Evolutionary conservation across 2,113 vertebrate genomes (phyloP), one percentile per base, ranked within the genome.

Genomic region (Archilochus colubris): DNA sequence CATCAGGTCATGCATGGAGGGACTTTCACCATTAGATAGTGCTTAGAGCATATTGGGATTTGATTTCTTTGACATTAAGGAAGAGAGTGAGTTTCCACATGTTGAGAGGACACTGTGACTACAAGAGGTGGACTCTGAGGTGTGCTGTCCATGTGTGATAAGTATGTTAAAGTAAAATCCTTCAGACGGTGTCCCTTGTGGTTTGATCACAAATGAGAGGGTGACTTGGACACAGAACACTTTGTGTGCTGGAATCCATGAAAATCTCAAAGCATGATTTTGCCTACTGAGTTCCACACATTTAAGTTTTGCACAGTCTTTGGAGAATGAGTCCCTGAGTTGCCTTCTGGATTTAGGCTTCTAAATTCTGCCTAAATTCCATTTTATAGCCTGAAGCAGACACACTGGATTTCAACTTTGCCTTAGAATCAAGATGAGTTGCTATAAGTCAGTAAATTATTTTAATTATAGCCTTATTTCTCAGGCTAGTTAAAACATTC

Each of bases 371-470:
- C 31, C 61, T 72, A 67, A 25, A 63, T 67, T 83, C 78, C 31
- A 79, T 12, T 84, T 72, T n/a, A 40, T 0, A 2, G 54, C 5
- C 28, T 68, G 33, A 84, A 78, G 44, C 14, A 59, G 53, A 74
- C 21, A 50, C 48, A 28, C 6, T 30, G 44, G 27, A 54, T 73
- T 94, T 85, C 24, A 77, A 33, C 21, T 78, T 83, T 61, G 19
- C 54, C n/a, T 89, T 86, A 64, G 23, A 89, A 91, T 64, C 28
- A 94, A 72, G 54, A 91, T n/a, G 18, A 90, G 40, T 36, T 86
- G 33, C 59, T 82, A 4, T 43, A 87, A 77, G 33, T 43, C 40
- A 83, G 86, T 86, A 79, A 75, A 54, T 88, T 78, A 75, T 84
- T 90, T 92, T 72, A 93, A 64, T 68, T 83, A 58, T 20, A 61